Base-by-base conservation (phyloP, 2,113 vertebrate species). In the Ictalurus furcatus region DNA sequence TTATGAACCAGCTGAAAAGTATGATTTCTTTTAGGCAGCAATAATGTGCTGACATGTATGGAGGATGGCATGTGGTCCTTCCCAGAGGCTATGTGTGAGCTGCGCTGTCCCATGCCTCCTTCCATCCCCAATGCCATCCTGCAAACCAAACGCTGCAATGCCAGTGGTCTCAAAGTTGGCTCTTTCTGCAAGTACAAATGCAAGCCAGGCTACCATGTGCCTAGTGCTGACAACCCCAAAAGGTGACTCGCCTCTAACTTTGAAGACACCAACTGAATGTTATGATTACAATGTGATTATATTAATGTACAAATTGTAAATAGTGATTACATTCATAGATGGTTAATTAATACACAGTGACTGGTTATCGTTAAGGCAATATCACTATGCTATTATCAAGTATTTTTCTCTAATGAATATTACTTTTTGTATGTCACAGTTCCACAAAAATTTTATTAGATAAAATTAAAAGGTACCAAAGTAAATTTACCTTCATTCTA, bases 61-160 rank as follows among this genome's bases (percentile, higher is more conserved):
- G 98, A 98, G 81, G 98, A 99, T 0, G 98, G 98, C 0, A 95
- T 99, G 80, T 99, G 98, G 98, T 99, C 98, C 28, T 99, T 99
- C 88, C 98, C 98, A 0, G 98, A 99, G 87, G 97, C 98, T 48
- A 94, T 99, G 34, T 99, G 98, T 82, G 98, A 99, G 94, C 96
- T 99, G 61, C 97, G 98, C 94, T 99, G 98, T 91, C 96, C 96
- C 0, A 96, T 97, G 8, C 98, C 98, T 2, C 97, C 97, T n/a
- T 58, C 95, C 0, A 95, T 99, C 11, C 96, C 97, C 80, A 97
- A 98, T 0, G 98, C 98, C 0, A 95, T 97, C 84, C 97, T 99
- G 56, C 98, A 98, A 92, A 99, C 98, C 0, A 94, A 96, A 79
- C 96, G 97, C 17, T 99, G 98, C 92, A 96, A 94, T 1, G 95